phyloP scores from a whole-genome alignment of 2,113 vertebrate genomes.

The Hippocampus abdominalis region DNA sequence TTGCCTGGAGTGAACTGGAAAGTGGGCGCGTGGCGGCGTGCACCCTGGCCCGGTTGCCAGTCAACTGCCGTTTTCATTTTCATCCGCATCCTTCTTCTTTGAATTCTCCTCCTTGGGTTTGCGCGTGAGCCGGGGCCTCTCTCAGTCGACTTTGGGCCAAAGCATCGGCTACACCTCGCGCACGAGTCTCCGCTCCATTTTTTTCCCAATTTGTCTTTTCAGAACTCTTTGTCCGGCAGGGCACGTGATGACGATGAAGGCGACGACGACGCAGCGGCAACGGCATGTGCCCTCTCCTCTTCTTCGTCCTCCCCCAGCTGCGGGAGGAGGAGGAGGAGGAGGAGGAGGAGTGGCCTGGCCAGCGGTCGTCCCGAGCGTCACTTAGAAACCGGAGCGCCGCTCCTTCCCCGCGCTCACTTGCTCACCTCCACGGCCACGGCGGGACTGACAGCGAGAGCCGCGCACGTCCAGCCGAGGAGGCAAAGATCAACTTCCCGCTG shows the following conservation, averaged over 20 bases:
- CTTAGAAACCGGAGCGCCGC: slow-evolving; percentile 2
- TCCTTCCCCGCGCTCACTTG: neutral
- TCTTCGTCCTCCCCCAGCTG: neutral
- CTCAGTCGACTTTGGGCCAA: neutral
- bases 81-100: too few species aligned
- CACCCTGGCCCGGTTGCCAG: too few species aligned
- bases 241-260: neutral
- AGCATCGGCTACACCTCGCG: neutral
- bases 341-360: slow-evolving; percentile 2
- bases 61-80: too few species aligned
- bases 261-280: neutral
- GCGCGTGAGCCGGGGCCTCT: too few species aligned
- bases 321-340: neutral
- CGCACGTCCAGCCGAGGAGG: neutral
- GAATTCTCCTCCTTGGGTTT: too few species aligned
- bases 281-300: neutral
- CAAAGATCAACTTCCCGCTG: neutral
- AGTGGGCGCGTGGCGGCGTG: too few species aligned
- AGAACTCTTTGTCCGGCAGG: neutral
- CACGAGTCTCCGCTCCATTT: neutral
- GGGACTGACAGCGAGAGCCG: neutral
- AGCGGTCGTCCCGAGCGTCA: neutral
- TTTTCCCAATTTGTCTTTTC: neutral
- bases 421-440: neutral
- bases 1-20: too few species aligned